A percentile compares a stretch with the other conserved stretches of the same genome.
These are phyloP conservation scores for Hoplias malabaricus DNA, from an alignment of 2,113 vertebrate genomes.

Conservation along the genomic window DNA sequence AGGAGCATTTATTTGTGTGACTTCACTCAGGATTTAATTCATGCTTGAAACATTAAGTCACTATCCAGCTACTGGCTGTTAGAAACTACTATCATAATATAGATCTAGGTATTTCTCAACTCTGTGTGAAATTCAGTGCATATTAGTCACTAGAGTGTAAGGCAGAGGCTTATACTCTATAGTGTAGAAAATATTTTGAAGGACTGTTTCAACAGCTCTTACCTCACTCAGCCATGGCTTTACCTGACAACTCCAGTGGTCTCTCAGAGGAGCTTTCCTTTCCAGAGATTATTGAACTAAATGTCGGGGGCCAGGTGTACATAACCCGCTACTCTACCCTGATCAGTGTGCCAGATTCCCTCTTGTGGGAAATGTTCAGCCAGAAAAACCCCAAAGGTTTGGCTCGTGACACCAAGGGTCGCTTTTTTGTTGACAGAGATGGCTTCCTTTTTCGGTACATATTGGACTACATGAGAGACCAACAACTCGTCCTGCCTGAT, in stretches of 20 bases:
- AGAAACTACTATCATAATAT: neutral
- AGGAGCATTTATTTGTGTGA: neutral
- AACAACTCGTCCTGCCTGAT: constrained; percentile 88
- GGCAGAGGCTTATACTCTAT: neutral
- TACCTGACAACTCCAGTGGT: constrained; percentile 74
- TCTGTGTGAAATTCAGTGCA: neutral
- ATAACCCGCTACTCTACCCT: constrained; percentile 90
- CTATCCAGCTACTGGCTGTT: neutral
- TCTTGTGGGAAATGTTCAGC: constrained; percentile 91
- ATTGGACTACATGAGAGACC: constrained; percentile 92
- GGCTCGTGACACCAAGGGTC: constrained; percentile 89
- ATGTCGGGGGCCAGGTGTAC: constrained; percentile 93
- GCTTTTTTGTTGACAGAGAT: constrained; percentile 90
- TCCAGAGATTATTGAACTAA: constrained; percentile 91
- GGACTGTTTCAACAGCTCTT: neutral
- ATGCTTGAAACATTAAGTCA: neutral
- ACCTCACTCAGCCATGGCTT: constrained; percentile 74
- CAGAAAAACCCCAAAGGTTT: constrained; percentile 77
- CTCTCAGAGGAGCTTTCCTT: constrained; percentile 79
- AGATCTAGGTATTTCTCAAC: neutral
- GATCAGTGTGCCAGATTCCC: constrained; percentile 84
- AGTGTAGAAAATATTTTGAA: neutral
- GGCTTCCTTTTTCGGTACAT: constrained; percentile 95
- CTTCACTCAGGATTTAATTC: neutral
- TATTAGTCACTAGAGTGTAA: neutral